These are phyloP conservation scores for Lissonota sp. DNA, from an alignment of 2,888 invertebrate species.

Conservation along the genomic window DNA sequence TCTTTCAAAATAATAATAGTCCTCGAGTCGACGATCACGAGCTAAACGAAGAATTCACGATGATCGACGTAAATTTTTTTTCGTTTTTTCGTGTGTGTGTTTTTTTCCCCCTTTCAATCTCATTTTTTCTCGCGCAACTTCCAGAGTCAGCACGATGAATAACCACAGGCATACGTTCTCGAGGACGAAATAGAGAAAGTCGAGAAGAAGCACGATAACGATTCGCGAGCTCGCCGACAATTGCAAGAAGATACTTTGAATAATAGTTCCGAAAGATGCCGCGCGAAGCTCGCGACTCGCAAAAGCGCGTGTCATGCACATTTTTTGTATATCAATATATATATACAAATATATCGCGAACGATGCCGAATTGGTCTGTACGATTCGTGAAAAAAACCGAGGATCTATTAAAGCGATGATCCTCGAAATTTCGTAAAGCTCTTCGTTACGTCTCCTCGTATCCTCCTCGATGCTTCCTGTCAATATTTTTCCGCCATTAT, in stretches of 20 bases:
- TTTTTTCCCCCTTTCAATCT: background rate
- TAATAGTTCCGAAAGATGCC: conserved; percentile 64
- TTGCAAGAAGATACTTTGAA: conserved; percentile 66
- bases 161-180: background rate
- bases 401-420: conserved; percentile 8
- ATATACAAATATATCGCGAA: conserved; percentile 28
- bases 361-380: background rate
- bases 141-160: conserved; percentile 27
- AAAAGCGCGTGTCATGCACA: conserved; percentile 45
- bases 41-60: conserved; percentile 16
- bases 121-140: conserved; percentile 2
- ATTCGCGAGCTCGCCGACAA: conserved; percentile 57
- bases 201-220: background rate
- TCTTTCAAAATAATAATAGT: background rate
- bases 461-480: background rate
- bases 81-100: background rate
- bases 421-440: conserved; percentile 22
- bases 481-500: background rate
- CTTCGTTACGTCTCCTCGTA: conserved; percentile 1
- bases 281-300: conserved; percentile 62
- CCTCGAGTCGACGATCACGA: conserved; percentile 11
- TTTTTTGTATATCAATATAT: conserved; percentile 1
- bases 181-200: conserved; percentile 8
- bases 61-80: background rate
- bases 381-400: background rate